phyloP scores from a whole-genome alignment of 2,797 vertebrate genomes.

The Pterois miles region DNA sequence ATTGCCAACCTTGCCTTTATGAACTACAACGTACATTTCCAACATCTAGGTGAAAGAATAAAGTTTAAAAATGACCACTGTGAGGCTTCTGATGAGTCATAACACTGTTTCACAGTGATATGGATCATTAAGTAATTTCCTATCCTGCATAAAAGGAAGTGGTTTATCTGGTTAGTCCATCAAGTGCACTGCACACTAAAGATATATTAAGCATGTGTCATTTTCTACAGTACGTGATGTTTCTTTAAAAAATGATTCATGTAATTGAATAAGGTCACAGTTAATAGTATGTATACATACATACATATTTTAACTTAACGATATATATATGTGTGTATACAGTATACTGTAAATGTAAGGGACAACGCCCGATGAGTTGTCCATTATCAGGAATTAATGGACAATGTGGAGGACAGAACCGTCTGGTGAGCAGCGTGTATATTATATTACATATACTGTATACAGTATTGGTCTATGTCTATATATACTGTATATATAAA shows the following conservation, averaged over 20 bases:
- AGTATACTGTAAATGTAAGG: no score
- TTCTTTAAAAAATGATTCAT: slow-evolving; percentile 8
- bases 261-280: background rate
- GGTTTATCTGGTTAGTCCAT: slow-evolving; percentile 21
- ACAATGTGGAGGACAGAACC: no score
- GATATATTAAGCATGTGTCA: background rate
- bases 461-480: no score
- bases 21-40: slow-evolving; percentile 6
- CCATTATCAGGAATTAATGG: no score
- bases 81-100: background rate
- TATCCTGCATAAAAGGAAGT: slow-evolving; percentile 7
- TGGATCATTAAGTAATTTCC: slow-evolving; percentile 9
- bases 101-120: slow-evolving; percentile 22
- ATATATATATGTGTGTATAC: background rate
- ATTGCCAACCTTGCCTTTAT: no score
- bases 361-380: no score
- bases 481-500: background rate
- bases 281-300: background rate
- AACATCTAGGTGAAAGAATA: background rate
- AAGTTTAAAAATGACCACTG: background rate
- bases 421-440: no score
- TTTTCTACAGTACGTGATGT: background rate
- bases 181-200: slow-evolving; percentile 29
- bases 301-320: background rate
- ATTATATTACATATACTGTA: no score